Conservation (phyloP, 2,797 vertebrate genomes). For the Eulemur coronatus region DNA sequence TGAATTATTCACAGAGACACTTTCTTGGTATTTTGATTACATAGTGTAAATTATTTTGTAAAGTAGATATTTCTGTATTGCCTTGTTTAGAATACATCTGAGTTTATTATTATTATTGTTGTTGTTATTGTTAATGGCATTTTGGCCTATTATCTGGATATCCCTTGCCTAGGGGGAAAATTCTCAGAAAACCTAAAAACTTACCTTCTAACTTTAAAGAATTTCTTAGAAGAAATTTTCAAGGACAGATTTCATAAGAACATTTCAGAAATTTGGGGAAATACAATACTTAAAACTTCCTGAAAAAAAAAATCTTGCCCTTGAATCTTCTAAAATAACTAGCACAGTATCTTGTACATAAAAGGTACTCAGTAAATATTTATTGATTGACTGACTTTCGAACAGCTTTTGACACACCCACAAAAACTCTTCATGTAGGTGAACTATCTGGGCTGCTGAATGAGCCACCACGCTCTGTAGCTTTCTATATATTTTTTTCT, state of each 20-base stretch:
- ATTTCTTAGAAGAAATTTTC: constrained; percentile 36
- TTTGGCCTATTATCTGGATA: constrained; percentile 50
- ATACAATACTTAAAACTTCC: constrained; percentile 5
- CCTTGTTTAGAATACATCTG: constrained; percentile 52
- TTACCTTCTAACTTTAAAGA: constrained; percentile 28
- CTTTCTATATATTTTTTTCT: neutral
- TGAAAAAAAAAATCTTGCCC: neutral
- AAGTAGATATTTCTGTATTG: constrained; percentile 63
- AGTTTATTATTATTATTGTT: constrained; percentile 38
- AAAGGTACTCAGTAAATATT: constrained; percentile 12
- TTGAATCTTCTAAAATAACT: neutral
- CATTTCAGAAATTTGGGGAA: constrained; percentile 22
- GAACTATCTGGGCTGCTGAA: neutral
- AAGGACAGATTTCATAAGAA: constrained; percentile 14
- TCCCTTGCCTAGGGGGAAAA: constrained; percentile 24
- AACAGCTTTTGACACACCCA: neutral
- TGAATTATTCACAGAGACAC: constrained; percentile 34
- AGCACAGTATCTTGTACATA: neutral
- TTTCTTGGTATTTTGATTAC: constrained; percentile 51
- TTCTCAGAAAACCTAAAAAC: constrained; percentile 34
- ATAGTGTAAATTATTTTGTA: constrained; percentile 77
- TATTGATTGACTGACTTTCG: neutral
- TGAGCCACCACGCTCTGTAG: neutral
- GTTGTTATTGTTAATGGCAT: constrained; percentile 51
- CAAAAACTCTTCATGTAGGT: neutral